A percentile compares a stretch with the other conserved stretches of the same genome.
Conservation (phyloP, 2,888 invertebrate species). For the Julus scanicus region DNA sequence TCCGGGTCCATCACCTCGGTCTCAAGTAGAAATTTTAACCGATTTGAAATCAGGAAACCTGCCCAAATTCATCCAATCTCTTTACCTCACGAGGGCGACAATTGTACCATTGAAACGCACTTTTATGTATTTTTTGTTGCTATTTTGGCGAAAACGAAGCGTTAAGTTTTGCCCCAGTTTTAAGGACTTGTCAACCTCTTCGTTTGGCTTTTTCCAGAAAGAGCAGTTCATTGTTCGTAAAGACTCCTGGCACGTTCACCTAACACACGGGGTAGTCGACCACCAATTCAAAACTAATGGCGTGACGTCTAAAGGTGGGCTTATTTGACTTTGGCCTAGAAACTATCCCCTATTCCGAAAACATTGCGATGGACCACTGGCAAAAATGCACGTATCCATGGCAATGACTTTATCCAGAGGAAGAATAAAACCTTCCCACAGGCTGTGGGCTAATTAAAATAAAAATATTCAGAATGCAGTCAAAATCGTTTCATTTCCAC, state of each 20-base stretch:
- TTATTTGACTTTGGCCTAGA: conserved; percentile 17
- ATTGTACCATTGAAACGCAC: not conserved
- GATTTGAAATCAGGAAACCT: not conserved
- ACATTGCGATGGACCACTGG: not conserved
- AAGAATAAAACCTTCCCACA: not conserved
- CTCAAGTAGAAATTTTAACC: not conserved
- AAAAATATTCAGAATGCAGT: not conserved
- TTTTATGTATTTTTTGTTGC: not conserved
- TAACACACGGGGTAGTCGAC: not conserved
- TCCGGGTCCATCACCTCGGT: conserved; percentile 22
- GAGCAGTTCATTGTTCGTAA: not conserved
- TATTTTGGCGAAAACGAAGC: not conserved
- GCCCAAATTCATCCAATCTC: not conserved
- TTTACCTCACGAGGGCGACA: not conserved
- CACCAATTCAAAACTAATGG: not conserved
- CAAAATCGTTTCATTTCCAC: not conserved
- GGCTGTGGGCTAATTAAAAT: not conserved
- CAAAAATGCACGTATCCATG: not conserved
- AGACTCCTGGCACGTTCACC: not conserved
- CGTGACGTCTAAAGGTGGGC: not conserved
- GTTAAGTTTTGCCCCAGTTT: not conserved
- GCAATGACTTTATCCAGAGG: conserved; percentile 4
- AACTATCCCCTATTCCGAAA: not conserved
- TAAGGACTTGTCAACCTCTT: not conserved
- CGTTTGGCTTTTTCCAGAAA: not conserved